phyloP scores from a whole-genome alignment of 2,888 invertebrate species.

The Callimorpha dominula region DNA sequence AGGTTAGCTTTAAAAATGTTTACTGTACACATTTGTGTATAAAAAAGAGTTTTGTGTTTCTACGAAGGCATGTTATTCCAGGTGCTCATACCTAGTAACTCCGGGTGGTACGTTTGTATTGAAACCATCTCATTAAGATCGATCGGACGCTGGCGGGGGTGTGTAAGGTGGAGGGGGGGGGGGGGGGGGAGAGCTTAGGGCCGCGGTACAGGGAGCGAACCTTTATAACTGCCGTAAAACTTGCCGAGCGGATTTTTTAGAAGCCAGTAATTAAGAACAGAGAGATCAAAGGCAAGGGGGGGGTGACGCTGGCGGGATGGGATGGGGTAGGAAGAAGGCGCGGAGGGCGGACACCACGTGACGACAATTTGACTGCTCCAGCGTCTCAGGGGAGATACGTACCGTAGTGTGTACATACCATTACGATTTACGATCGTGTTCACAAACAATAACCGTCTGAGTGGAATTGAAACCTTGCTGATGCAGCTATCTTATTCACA shows the following conservation, averaged over 20 bases:
- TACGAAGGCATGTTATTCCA: conserved; percentile 17
- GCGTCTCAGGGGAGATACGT: not conserved
- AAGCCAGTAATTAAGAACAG: conserved; percentile 51
- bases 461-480: not conserved
- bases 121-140: conserved; percentile 41
- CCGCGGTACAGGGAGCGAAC: conserved; percentile 8
- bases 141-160: conserved; percentile 31
- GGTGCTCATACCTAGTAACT: conserved; percentile 17
- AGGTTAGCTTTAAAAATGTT: conserved; percentile 12
- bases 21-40: conserved; percentile 1
- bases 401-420: not conserved
- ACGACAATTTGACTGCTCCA: conserved; percentile 1
- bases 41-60: conserved; percentile 17
- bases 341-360: conserved; percentile 13
- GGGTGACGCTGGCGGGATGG: conserved; percentile 12
- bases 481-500: not conserved
- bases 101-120: conserved; percentile 24
- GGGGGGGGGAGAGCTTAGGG: not conserved
- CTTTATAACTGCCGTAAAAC: conserved; percentile 52
- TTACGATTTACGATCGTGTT: conserved; percentile 3
- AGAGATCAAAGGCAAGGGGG: conserved; percentile 47
- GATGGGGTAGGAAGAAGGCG: not conserved
- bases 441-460: not conserved
- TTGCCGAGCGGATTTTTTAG: conserved; percentile 49
- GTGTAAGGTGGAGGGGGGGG: not conserved